These are phyloP conservation scores for Amia ocellicauda DNA, from an alignment of 2,113 vertebrate genomes.

Conservation along the genomic window DNA sequence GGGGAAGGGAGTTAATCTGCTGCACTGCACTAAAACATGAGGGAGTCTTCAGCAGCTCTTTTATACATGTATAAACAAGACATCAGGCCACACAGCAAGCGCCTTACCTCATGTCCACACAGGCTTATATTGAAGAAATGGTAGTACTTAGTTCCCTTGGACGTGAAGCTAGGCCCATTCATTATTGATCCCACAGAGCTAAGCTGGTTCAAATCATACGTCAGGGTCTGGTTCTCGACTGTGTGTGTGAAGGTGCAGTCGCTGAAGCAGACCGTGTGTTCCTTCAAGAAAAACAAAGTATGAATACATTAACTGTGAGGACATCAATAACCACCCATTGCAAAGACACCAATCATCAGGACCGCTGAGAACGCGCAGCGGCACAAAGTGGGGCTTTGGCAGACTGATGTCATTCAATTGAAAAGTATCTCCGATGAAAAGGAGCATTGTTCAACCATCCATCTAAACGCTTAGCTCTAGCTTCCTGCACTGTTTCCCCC, in stretches of 20 bases:
- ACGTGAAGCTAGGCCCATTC: conserved; percentile 94
- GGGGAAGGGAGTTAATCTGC: no score
- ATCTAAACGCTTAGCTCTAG: neutral
- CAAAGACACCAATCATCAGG: neutral
- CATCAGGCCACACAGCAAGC: no score
- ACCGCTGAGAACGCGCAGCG: neutral
- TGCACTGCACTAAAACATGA: no score
- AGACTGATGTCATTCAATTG: neutral
- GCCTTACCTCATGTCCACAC: conserved; percentile 82
- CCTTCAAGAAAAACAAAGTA: conserved; percentile 61
- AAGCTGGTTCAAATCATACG: conserved; percentile 80
- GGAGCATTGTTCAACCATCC: neutral
- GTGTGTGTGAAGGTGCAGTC: conserved; percentile 79
- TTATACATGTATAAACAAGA: no score
- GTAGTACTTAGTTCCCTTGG: conserved; percentile 94
- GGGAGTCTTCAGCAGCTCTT: no score
- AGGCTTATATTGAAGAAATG: conserved; percentile 95
- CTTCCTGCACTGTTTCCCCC: neutral
- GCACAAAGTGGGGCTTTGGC: neutral
- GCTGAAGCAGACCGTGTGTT: conserved; percentile 86
- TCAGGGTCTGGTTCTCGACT: conserved; percentile 76
- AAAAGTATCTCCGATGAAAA: neutral
- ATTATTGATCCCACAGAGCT: conserved; percentile 76
- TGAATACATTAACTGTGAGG: neutral
- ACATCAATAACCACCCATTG: no score